Evolutionary conservation across 2,113 vertebrate species (phyloP), one percentile per base, ranked within the genome.

Genomic region (Apteryx mantelli): DNA sequence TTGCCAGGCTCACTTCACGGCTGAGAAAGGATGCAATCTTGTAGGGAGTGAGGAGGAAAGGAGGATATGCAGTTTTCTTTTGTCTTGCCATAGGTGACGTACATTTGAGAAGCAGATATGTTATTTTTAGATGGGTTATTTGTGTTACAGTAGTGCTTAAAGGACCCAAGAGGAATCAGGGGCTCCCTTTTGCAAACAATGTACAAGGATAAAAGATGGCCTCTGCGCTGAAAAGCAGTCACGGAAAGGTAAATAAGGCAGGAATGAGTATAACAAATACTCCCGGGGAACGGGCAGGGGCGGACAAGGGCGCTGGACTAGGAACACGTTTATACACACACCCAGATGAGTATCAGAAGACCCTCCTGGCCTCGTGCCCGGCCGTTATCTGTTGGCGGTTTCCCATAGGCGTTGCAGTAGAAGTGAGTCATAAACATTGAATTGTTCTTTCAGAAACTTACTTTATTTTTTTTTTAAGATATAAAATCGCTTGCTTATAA

Each of bases 11-110:
- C 64, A 60, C 95, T 95, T 96, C 87, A 95, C 58, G 0, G 87
- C 95, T 96, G 97, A 96, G 94, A 97, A 97, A 94, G 92, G 96
- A 94, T 93, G 78, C 92, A 87, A 95, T 97, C 94, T 89, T 95
- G 79, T 48, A 82, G 96, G 83, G 88, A 89, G 30, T 0, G 0
- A 77, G 71, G 71, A 93, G 92, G 93, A 92, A 97, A 91, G 70
- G 83, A 92, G 34, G 53, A 95, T 92, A 88, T 96, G 93, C 78
- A 95, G 38, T 89, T 92, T 89, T 87, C 95, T 94, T 97, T 96
- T 97, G 94, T 94, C 91, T 92, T 87, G 66, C 91, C 79, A 26
- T 91, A 89, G 81, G 78, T 97, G 95, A 97, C 93, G 96, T 96
- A 82, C 5, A 1, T 95, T 89, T 88, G 70, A 92, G 84, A 74